Evolutionary conservation across 2,797 vertebrate species (phyloP), one percentile per base, ranked within the genome.

Genomic region (Champsocephalus esox): DNA sequence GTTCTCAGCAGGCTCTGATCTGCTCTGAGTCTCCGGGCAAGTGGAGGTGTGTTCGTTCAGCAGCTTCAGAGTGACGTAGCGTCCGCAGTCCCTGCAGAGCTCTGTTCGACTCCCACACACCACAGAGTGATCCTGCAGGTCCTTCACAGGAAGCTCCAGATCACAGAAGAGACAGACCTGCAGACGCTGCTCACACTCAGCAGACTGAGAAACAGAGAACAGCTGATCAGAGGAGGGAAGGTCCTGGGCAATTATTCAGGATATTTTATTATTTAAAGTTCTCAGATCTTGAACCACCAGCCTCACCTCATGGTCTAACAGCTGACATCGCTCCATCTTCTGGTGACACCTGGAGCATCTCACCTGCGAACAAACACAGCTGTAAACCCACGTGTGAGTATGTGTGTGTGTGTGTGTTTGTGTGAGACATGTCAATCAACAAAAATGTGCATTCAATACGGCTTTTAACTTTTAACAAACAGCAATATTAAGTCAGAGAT

Each of bases 101-200:
- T 95, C 90, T 0, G 92, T 96, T 44, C 85, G 92, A 81, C 89
- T 93, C 54, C 95, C 92, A 1, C 96, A 97, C 19, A 16, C 43
- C 76, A 72, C 12, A 2, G 66, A 5, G 28, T 98, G 96, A 0
- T 88, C 50, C 1, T 77, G 74, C 78, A 97, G 84, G 34, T 78
- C 32, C 48, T 59, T 86, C 77, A 87, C 84, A 0, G 90, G 81
- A 63, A 96, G 14, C 11, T 92, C 87, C 75, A 96, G 85, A 14
- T 96, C 66, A 1, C 96, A 96, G 90, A 93, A 96, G 45, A 45
- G 57, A 68, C 96, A 97, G 38, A 32, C 16, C 52, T 45, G 34
- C 6, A 81, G 56, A 34, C 92, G 90, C 54, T 94, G 82, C 1
- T 49, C 77, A 49, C 94, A 96, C 16, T 94, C 86, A 1, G 92